Base-by-base conservation (phyloP, 1,140 invertebrate species). In the Cheumatopsyche charites region DNA sequence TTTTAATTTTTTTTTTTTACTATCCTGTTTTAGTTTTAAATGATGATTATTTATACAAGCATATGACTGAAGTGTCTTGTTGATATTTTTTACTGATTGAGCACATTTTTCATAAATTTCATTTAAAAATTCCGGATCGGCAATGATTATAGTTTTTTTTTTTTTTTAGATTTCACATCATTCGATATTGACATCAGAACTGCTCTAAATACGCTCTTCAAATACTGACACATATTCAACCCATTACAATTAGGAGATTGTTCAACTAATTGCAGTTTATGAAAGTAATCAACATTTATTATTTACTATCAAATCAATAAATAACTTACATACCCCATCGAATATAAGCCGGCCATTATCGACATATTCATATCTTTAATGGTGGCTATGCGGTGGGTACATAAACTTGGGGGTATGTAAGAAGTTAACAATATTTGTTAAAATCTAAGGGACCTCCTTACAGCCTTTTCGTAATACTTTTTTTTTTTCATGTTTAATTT, bases 321-420 rank as follows among this genome's bases (percentile, higher is more conserved):
- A 25, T 25, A 25, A 58, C 3, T 63, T 67, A 7, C 29, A 23
- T 67, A 68, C 66, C 66, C 66, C 66, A 68, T 58, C 66, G 41
- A 19, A 55, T n/a, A 36, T 68, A 68, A 68, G 66, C 66, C 66
- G 66, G 66, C 66, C 47, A 17, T 68, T 17, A 7, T 55, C 21
- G 66, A n/a, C 23, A 6, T 11, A 15, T 19, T 26, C 4, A 55
- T 68, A 29, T 12, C 49, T 68, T 21, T 19, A 21, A 55, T 36
- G 47, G 66, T 68, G 66, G 66, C 66, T 45, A 55, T 68, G 47
- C 15, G 66, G 47, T 68, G 66, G 66, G 66, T 55, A 68, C 66
- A 68, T 13, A 7, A 55, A 11, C 15, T 47, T 23, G 42, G 66
- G 15, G 42, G 25, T 21, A 65, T 68, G 66, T 68, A 68, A 25